Base-by-base conservation (phyloP, 2,797 vertebrate genomes). In the Danio aesculapii region DNA sequence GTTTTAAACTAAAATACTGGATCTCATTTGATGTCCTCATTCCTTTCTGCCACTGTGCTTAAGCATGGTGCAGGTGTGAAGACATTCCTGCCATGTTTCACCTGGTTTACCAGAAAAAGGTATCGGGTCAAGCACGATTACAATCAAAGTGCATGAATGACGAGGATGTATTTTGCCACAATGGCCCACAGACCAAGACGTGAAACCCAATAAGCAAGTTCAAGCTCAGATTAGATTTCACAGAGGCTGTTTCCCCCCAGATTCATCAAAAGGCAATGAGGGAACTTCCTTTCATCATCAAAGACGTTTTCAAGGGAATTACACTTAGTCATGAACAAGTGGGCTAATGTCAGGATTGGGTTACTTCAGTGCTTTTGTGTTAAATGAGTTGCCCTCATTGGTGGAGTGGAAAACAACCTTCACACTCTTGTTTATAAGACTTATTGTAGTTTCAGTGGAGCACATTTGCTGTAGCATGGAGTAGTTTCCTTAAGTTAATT, bases 1-100 rank as follows among this genome's bases (percentile, higher is more conserved):
- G 19, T 70, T 62, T 75, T 66, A 49, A 83, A 57, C 16, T 13
- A 12, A 70, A 64, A 39, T 8, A 55, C 44, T 44, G 14, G 8
- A 13, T 66, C 47, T 14, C 62, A 14, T 39, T 67, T 75, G 62
- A 67, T 68, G 21, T 71, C 74, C 30, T 59, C 19, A 66, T 74
- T n/a, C 64, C 68, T 80, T 64, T 16, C 59, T 77, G 58, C 41
- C 46, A 17, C 30, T 50, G 79, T 76, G 64, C 66, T 84, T 41
- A 79, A 79, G 79, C 79, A 77, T 87, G 52, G n/a, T 59, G 70
- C 83, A 89, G 86, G 85, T 90, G 88, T 88, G 57, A 58, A 85
- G 86, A 87, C 49, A 74, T 86, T 70, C 72, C 58, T 46, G 71
- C 39, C 81, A 57, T 19, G 44, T 47, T 83, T 76, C 61, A 77